Percentiles rank a stretch among this genome's conserved stretches.
Evolutionary conservation across 2,888 invertebrate genomes (phyloP).

Genomic region (Agriopis marginaria): DNA sequence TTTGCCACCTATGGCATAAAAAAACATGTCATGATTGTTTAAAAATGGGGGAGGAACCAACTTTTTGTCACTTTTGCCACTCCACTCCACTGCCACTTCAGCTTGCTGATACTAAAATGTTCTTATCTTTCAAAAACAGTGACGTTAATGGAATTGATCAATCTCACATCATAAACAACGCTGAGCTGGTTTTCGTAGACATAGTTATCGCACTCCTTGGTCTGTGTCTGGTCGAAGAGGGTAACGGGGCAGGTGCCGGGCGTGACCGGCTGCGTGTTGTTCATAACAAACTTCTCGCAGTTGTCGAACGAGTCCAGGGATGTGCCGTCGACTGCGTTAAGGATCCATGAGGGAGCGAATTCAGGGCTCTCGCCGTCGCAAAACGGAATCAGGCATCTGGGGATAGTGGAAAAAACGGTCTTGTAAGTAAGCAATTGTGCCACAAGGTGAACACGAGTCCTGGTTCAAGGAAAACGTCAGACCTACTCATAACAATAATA

Average conservation of each 20-base stretch:
- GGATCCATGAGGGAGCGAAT: slow-evolving; percentile 66
- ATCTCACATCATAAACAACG: slow-evolving; percentile 78
- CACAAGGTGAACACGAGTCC: no score
- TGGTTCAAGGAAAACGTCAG: no score
- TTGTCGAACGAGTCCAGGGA: slow-evolving; percentile 61
- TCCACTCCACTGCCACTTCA: no score
- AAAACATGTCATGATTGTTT: no score
- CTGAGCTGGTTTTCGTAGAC: slow-evolving; percentile 72
- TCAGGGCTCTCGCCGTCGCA: slow-evolving; percentile 67
- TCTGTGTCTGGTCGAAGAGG: slow-evolving; percentile 62
- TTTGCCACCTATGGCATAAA: no score
- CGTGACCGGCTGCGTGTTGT: slow-evolving; percentile 46
- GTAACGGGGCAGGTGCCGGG: slow-evolving; percentile 64
- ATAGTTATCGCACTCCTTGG: slow-evolving; percentile 59
- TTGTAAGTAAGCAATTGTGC: not conserved
- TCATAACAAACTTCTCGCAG: slow-evolving; percentile 62
- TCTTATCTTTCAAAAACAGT: no score
- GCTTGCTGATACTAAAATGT: no score
- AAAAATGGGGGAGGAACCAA: no score
- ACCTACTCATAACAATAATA: no score
- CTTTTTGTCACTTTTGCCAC: no score
- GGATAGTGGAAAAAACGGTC: not conserved
- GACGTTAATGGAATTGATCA: not conserved
- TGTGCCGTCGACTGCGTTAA: slow-evolving; percentile 67
- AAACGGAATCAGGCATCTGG: slow-evolving; percentile 70